Evolutionary conservation across 2,113 vertebrate genomes (phyloP).

Genomic region (Narcine bancroftii): DNA sequence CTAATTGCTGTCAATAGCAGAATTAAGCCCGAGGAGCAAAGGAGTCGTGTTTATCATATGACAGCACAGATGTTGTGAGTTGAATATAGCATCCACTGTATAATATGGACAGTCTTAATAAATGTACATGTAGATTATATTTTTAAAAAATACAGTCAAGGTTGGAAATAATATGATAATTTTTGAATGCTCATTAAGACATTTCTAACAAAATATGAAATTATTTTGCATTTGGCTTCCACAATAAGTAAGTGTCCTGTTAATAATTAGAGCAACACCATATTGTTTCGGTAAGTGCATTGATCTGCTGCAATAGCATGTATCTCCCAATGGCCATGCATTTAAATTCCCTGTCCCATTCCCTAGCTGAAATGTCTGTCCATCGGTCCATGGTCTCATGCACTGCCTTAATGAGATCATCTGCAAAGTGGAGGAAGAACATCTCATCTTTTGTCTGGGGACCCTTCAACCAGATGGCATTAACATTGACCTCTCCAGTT

Average conservation of each 20-base stretch:
- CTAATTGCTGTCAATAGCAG: conserved; percentile 11
- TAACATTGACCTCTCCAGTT: too few species aligned
- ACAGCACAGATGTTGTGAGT: neutral
- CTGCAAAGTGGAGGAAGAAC: too few species aligned
- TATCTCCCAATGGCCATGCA: too few species aligned
- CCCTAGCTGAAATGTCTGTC: too few species aligned
- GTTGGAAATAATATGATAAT: neutral
- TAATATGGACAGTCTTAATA: neutral
- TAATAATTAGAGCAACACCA: neutral
- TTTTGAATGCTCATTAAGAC: neutral
- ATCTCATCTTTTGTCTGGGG: too few species aligned
- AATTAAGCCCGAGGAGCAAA: neutral
- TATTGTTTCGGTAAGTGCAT: neutral
- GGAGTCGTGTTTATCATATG: neutral
- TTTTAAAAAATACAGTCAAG: neutral
- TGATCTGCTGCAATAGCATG: too few species aligned
- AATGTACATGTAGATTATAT: neutral
- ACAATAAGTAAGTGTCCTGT: neutral
- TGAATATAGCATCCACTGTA: neutral
- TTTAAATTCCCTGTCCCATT: too few species aligned
- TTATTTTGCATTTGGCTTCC: neutral
- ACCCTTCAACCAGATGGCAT: too few species aligned
- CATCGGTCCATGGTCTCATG: too few species aligned
- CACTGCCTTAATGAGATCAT: too few species aligned
- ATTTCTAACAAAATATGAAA: neutral